Conservation (phyloP, 2,888 invertebrate species). For the Eupithecia exiguata region DNA sequence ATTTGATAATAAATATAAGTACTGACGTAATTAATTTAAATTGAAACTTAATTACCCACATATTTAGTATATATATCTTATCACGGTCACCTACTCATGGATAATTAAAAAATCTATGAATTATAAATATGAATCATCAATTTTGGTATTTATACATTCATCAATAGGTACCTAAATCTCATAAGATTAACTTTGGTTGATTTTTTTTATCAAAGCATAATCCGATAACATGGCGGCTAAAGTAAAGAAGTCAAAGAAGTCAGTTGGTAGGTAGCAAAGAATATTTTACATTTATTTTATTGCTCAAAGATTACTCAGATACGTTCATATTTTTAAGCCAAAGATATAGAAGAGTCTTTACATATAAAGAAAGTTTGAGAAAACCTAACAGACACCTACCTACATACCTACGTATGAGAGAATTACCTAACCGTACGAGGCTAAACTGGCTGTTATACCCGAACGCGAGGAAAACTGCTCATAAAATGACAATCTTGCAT, state of each 20-base stretch:
- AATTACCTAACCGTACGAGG: not conserved
- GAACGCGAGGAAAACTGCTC: slow-evolving; percentile 47
- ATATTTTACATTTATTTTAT: not conserved
- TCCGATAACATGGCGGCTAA: not conserved
- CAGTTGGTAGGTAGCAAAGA: not conserved
- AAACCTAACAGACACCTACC: not conserved
- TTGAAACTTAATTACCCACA: not conserved
- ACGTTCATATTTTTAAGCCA: no score
- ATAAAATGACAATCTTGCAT: slow-evolving; percentile 63
- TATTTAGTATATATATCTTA: not conserved
- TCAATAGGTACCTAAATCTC: no score
- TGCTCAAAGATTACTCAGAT: no score
- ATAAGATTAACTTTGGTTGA: not conserved
- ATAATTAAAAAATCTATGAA: not conserved
- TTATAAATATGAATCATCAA: not conserved
- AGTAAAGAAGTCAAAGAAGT: not conserved
- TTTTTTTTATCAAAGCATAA: not conserved
- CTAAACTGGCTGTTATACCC: slow-evolving; percentile 9
- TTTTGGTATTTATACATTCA: no score
- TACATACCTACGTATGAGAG: not conserved
- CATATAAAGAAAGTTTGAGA: not conserved
- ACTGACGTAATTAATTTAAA: not conserved
- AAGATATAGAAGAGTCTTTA: not conserved
- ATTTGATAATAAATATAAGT: no score
- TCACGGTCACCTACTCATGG: not conserved